phyloP scores from a whole-genome alignment of 1,140 invertebrate genomes.

The Pectinophora gossypiella region DNA sequence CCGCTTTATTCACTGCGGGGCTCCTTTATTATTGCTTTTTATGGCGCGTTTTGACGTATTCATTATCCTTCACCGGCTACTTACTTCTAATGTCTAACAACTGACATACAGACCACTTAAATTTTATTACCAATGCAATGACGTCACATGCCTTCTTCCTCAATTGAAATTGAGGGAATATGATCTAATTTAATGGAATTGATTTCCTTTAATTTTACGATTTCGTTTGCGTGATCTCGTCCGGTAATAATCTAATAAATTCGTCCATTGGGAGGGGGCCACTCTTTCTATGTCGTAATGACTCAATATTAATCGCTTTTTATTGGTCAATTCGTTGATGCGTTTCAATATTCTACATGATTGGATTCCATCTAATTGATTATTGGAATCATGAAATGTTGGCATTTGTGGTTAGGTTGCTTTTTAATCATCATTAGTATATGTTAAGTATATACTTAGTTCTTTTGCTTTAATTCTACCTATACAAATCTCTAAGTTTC shows the following conservation, averaged over 20 bases:
- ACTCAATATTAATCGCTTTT: constrained; percentile 59
- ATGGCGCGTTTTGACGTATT: constrained; percentile 32
- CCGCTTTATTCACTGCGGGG: constrained; percentile 25
- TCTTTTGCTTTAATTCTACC: too few species aligned
- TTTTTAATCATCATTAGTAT: too few species aligned
- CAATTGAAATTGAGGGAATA: constrained; percentile 38
- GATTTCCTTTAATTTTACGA: constrained; percentile 69
- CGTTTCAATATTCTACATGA: background rate
- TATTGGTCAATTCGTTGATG: constrained; percentile 36
- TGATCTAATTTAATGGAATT: constrained; percentile 64
- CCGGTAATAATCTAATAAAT: constrained; percentile 71
- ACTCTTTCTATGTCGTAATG: constrained; percentile 47
- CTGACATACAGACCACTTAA: too few species aligned
- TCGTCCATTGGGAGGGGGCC: constrained; percentile 63
- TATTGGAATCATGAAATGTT: too few species aligned
- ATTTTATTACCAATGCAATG: constrained; percentile 10
- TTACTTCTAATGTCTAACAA: too few species aligned
- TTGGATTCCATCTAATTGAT: background rate
- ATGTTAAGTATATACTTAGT: too few species aligned
- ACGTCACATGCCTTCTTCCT: too few species aligned
- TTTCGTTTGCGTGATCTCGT: constrained; percentile 71
- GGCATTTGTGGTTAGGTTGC: too few species aligned
- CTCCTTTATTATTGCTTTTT: constrained; percentile 35
- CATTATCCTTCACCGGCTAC: too few species aligned
- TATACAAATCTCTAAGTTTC: too few species aligned